Conservation (phyloP, 1,140 invertebrate genomes). For the Bactericera cockerelli region DNA sequence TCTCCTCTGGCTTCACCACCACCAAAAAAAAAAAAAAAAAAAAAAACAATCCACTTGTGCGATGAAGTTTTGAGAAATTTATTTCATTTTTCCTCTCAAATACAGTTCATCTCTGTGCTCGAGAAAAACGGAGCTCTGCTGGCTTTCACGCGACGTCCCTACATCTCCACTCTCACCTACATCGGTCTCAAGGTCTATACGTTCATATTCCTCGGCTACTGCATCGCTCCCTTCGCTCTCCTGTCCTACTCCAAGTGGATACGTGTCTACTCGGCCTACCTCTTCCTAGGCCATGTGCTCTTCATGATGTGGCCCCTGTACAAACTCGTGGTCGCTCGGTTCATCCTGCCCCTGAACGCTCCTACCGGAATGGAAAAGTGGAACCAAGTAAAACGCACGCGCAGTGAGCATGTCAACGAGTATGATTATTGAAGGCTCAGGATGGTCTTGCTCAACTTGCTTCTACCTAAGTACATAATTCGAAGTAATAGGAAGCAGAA, state of each 20-base stretch:
- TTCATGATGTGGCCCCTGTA: conserved; percentile 43
- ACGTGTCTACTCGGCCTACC: conserved; percentile 39
- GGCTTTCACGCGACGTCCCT: conserved; percentile 22
- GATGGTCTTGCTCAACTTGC: too few species aligned
- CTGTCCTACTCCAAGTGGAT: conserved; percentile 50
- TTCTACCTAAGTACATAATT: too few species aligned
- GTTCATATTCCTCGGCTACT: conserved; percentile 70
- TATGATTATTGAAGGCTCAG: too few species aligned
- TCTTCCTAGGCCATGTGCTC: conserved; percentile 45
- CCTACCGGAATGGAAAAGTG: background rate
- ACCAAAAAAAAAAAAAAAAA: too few species aligned
- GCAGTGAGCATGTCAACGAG: too few species aligned
- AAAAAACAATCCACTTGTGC: too few species aligned
- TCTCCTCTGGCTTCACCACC: too few species aligned
- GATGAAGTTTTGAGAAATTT: too few species aligned
- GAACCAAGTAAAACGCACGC: too few species aligned
- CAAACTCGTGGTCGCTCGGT: conserved; percentile 29
- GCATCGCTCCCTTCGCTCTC: conserved; percentile 60
- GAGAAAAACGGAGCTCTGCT: conserved; percentile 33
- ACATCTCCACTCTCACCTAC: conserved; percentile 28
- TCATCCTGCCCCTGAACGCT: conserved; percentile 20
- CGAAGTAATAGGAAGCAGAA: too few species aligned
- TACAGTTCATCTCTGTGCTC: conserved; percentile 37
- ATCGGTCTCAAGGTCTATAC: conserved; percentile 57
- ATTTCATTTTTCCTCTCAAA: too few species aligned